These are phyloP conservation scores for Zingel zingel DNA, from an alignment of 2,113 vertebrate genomes.

Conservation along the genomic window DNA sequence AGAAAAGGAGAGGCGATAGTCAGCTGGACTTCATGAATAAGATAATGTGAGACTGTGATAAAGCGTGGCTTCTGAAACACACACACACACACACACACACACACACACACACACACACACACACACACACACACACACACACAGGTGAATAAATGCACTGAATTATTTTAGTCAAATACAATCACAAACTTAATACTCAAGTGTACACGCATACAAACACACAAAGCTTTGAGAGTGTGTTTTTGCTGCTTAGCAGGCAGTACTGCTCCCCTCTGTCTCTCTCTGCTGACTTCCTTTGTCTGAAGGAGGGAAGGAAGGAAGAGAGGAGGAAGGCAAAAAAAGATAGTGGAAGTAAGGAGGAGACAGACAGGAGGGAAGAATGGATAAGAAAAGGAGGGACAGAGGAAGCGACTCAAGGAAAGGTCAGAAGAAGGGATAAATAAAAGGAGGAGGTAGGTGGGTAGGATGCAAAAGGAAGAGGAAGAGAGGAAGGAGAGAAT, in stretches of 20 bases:
- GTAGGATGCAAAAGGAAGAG: background rate
- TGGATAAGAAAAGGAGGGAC: background rate
- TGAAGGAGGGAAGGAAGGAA: slow-evolving; percentile 21
- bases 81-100: background rate
- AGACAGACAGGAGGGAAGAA: background rate
- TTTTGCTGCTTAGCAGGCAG: slow-evolving; percentile 74
- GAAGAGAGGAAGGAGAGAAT: background rate
- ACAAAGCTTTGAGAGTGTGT: slow-evolving; percentile 37
- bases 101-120: background rate
- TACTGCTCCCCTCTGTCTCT: slow-evolving; percentile 51
- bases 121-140: slow-evolving; percentile 11
- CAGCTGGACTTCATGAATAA: slow-evolving; percentile 53
- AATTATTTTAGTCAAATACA: slow-evolving; percentile 6
- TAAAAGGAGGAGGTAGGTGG: background rate
- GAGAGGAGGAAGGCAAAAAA: background rate
- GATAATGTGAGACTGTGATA: slow-evolving; percentile 58
- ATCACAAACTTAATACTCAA: slow-evolving; percentile 11
- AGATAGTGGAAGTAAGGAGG: background rate
- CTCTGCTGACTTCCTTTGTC: slow-evolving; percentile 57
- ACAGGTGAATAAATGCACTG: background rate
- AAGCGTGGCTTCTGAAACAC: slow-evolving; percentile 35
- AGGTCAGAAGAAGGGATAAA: background rate
- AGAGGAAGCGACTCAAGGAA: background rate
- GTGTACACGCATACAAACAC: slow-evolving; percentile 1
- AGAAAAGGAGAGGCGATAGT: slow-evolving; percentile 30